Evolutionary conservation across 2,113 vertebrate genomes (phyloP).

Genomic region (Mormyrus lacerda): DNA sequence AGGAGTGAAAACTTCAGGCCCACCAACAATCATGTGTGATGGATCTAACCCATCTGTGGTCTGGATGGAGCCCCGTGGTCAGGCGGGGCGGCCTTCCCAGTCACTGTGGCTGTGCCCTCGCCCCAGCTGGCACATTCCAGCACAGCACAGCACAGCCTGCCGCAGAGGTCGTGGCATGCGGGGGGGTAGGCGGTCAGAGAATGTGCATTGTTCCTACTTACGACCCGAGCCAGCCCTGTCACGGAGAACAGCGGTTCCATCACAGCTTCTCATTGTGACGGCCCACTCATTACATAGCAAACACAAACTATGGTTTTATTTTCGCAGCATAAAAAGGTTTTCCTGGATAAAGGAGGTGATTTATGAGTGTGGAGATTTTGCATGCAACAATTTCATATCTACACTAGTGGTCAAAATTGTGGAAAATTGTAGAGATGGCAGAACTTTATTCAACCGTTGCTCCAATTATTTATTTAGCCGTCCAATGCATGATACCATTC

Average conservation of each 20-base stretch:
- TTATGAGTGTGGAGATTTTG: background rate
- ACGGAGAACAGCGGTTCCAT: background rate
- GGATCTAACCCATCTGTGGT: background rate
- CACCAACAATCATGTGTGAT: background rate
- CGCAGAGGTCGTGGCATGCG: background rate
- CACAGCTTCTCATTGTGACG: background rate
- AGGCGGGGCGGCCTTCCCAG: conserved; percentile 12
- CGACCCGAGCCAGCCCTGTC: conserved; percentile 6
- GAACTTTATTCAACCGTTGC: background rate
- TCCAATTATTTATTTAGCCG: background rate
- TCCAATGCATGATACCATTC: background rate
- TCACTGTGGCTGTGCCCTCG: conserved; percentile 7
- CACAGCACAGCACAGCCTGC: conserved; percentile 7
- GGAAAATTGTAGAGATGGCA: background rate
- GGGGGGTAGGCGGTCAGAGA: background rate
- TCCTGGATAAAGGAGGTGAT: background rate
- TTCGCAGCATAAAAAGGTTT: background rate
- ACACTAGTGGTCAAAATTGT: background rate
- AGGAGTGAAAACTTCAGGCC: background rate
- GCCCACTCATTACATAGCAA: background rate
- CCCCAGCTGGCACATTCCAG: conserved; percentile 30
- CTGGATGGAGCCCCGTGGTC: background rate
- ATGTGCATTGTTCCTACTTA: conserved; percentile 4
- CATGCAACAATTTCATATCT: background rate
- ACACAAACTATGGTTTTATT: background rate